Evolutionary conservation across 2,888 invertebrate genomes (phyloP), one percentile per base, ranked within the genome.

Genomic region (Agonopterix heracliana): DNA sequence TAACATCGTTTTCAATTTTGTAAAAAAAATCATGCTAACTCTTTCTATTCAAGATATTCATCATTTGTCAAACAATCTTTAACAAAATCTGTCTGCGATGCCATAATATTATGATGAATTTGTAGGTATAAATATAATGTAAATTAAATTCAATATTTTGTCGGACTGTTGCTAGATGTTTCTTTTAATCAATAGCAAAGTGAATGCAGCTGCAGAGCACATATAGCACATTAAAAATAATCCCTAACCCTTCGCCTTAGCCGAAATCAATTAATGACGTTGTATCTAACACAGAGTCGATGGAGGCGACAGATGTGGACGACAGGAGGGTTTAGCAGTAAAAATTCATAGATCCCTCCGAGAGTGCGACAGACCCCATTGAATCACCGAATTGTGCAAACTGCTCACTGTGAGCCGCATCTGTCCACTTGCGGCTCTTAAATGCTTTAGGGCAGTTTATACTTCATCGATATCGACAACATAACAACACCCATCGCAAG

Each of bases 301-400:
- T 74, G 63, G 62, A 71, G 65, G 76, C 80, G 84, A 87, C 86
- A 87, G 86, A 87, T 87, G 87, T 77, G 81, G 70, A 64, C 77
- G 78, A 78, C 81, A 76, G 79, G 83, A 70, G 84, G 85, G 78
- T 68, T 74, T 68, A 72, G 68, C 70, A 64, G 71, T 68, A 68
- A 74, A 78, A 74, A 80, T 80, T 79, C 80, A 78, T 79, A 71
- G 73, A 65, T 71, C 75, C 76, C 83, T 81, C 86, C 81, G 77
- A 61, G 68, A 56, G 63, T 71, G 66, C 60, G 69, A 55, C 63
- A 72, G 66, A 50, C 52, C 48, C 40, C 63, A 61, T 62, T 76
- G 72, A 81, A 84, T 84, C 78, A 76, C 74, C 67, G 68, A 71
- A 83, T 86, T 86, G 84, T 75, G 83, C 86, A 86, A 88, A 84